phyloP scores from a whole-genome alignment of 1,140 invertebrate species.

The Bombus ignitus region DNA sequence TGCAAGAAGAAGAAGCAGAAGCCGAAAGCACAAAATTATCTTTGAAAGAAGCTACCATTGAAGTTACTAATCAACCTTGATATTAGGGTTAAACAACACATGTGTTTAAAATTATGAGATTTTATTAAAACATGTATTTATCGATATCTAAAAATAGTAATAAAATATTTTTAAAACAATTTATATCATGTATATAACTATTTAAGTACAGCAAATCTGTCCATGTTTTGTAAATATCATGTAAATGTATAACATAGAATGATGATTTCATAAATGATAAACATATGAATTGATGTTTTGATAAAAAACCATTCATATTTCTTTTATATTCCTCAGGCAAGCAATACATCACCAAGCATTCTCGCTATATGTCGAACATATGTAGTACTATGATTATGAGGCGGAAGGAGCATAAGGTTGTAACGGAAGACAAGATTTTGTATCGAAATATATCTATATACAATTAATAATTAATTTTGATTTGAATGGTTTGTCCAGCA shows the following conservation, averaged over 20 bases:
- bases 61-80: constrained; percentile 36
- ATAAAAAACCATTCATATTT: constrained; percentile 30
- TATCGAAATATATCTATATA: constrained; percentile 44
- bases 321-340: constrained; percentile 49
- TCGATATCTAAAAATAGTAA: constrained; percentile 77
- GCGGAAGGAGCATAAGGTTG: constrained; percentile 14
- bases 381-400: constrained; percentile 26
- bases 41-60: constrained; percentile 8
- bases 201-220: constrained; percentile 66
- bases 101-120: constrained; percentile 51
- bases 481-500: constrained; percentile 16
- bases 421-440: constrained; percentile 65
- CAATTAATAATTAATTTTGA: constrained; percentile 57
- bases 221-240: constrained; percentile 61
- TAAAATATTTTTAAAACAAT: constrained; percentile 78
- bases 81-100: constrained; percentile 29
- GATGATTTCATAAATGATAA: constrained; percentile 48
- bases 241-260: constrained; percentile 50
- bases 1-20: constrained; percentile 79
- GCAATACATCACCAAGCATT: constrained; percentile 57
- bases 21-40: constrained; percentile 35
- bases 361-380: constrained; percentile 40
- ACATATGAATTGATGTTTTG: constrained; percentile 39
- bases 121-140: constrained; percentile 76
- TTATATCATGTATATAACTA: constrained; percentile 73